Base-by-base conservation (phyloP, 23 tunicate species). In the Halocynthia roretzi region DNA sequence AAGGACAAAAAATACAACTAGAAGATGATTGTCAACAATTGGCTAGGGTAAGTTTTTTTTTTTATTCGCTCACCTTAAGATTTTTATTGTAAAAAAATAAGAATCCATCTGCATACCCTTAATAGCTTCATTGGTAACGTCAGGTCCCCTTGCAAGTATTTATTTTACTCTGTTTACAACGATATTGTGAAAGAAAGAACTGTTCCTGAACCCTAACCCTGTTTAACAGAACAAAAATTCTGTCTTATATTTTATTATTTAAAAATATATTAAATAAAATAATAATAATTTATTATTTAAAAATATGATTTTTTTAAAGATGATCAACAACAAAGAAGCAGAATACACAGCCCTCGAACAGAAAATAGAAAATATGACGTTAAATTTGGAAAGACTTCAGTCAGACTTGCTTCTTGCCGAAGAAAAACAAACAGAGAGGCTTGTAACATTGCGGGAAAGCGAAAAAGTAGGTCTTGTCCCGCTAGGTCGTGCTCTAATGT, bases 21-120 rank as follows among this genome's bases (percentile, higher is more conserved):
- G 98, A 92, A 56, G 98, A 92, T 79, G 93, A 92, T 60, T 86
- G 98, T 61, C 70, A 85, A 11, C 98, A 92, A 80, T 84, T 92
- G 54, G 74, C 92, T 5, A 82, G 98, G 83, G 97, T 91, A 60
- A 76, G 89, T 52, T 22, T 7, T 52, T 48, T 0, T 52, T 62
- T 62, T n/a, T 17, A 23, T 17, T 67, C 17, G 14, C 22, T 68
- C 5, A 12, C 12, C 44, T 72, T n/a, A 31, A 31, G 62, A 57
- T 57, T 57, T 71, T 44, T 8, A 48, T 21, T 71, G 20, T 71
- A n/a, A 71, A 48, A 10, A 50, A 71, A n/a, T 10, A n/a, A n/a
- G n/a, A n/a, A 15, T 60, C 2, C 64, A 15, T 60, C 15, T 44
- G 77, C n/a, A 72, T 50, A 1, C 57, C 22, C 18, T 2, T 50